Evolutionary conservation across 2,797 vertebrate genomes (phyloP).

Genomic region (Pseudochromis fuscus): DNA sequence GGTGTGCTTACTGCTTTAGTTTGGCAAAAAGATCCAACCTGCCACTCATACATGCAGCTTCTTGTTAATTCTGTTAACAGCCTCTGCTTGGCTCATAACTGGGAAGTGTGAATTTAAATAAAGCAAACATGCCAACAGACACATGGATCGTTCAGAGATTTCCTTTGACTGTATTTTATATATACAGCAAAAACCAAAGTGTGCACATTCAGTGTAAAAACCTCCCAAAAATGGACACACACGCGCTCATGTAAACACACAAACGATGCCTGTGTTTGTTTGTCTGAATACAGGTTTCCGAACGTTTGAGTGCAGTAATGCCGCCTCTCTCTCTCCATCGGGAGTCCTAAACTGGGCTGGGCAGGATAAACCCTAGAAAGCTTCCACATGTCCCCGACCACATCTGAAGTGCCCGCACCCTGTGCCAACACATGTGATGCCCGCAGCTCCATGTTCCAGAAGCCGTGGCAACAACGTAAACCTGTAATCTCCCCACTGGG

Average conservation of each 20-base stretch:
- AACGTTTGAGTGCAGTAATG: slow-evolving; percentile 43
- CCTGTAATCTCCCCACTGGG: slow-evolving; percentile 78
- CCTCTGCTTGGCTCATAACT: not conserved
- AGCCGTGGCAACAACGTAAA: slow-evolving; percentile 70
- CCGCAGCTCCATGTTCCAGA: slow-evolving; percentile 78
- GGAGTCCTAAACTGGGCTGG: slow-evolving; percentile 66
- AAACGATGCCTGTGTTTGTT: slow-evolving; percentile 65
- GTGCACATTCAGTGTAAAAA: slow-evolving; percentile 19
- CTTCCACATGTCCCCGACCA: slow-evolving; percentile 85
- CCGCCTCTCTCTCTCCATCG: slow-evolving; percentile 38
- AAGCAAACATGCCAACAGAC: not conserved
- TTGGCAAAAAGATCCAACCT: slow-evolving; percentile 3
- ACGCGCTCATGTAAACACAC: slow-evolving; percentile 21
- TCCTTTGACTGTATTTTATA: slow-evolving; percentile 5
- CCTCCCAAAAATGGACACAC: slow-evolving; percentile 17
- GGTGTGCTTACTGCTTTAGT: not conserved
- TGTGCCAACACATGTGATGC: slow-evolving; percentile 79
- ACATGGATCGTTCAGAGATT: slow-evolving; percentile 7
- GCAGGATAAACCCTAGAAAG: slow-evolving; percentile 75
- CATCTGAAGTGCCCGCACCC: slow-evolving; percentile 78
- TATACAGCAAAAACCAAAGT: slow-evolving; percentile 35
- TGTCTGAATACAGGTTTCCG: slow-evolving; percentile 63
- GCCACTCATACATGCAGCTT: not conserved
- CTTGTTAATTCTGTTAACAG: slow-evolving; percentile 14
- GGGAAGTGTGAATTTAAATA: not conserved